Conservation (phyloP, 2,888 invertebrate species). For the Athripsodes cinereus region DNA sequence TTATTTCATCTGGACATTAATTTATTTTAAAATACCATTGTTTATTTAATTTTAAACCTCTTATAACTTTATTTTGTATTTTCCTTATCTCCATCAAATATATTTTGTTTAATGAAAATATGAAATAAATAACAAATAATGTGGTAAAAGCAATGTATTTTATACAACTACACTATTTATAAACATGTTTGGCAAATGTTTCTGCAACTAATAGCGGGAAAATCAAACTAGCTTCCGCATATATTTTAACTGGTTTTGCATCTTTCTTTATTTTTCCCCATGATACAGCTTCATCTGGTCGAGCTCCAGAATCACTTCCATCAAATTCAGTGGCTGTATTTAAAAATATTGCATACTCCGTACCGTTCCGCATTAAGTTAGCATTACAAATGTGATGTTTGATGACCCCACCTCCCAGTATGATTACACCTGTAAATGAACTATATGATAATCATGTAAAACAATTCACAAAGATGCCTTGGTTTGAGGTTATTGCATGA, state of each 20-base stretch:
- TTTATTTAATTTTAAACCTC: too few relatives aligned
- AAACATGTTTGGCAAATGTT: slow-evolving; percentile 79
- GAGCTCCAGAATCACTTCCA: slow-evolving; percentile 95
- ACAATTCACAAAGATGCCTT: too few relatives aligned
- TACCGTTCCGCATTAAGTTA: slow-evolving; percentile 98
- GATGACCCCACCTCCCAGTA: slow-evolving; percentile 92
- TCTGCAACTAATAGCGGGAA: slow-evolving; percentile 94
- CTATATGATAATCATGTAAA: too few relatives aligned
- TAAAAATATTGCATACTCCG: slow-evolving; percentile 90
- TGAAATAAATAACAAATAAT: not conserved
- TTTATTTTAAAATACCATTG: too few relatives aligned
- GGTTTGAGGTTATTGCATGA: too few relatives aligned
- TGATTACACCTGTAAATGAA: slow-evolving; percentile 66
- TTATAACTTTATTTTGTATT: too few relatives aligned
- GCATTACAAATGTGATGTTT: slow-evolving; percentile 99
- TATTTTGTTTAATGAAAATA: not conserved
- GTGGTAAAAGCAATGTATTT: not conserved
- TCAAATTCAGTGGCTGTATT: slow-evolving; percentile 96
- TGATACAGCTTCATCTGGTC: slow-evolving; percentile 96
- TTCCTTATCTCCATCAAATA: not conserved
- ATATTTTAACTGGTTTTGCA: slow-evolving; percentile 87
- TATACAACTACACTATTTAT: not conserved
- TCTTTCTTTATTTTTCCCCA: slow-evolving; percentile 96
- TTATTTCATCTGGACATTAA: not conserved
- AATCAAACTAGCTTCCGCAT: slow-evolving; percentile 89